Evolutionary conservation across 2,113 vertebrate species (phyloP), one percentile per base, ranked within the genome.

Genomic region (Onychorhynchus coronatus): DNA sequence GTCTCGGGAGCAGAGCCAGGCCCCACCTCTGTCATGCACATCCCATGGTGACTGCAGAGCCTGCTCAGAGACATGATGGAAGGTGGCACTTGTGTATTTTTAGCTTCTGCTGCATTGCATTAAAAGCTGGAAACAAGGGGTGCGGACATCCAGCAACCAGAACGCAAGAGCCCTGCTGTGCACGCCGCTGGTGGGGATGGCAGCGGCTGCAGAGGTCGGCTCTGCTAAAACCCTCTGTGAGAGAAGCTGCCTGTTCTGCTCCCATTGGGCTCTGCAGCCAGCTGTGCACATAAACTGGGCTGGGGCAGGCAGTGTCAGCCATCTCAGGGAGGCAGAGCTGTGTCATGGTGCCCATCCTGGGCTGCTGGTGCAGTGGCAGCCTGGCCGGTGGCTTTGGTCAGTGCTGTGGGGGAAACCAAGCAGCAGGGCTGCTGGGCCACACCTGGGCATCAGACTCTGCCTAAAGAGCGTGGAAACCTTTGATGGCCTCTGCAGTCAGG

Each of bases 71-170:
- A 78, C 84, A 44, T 59, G 77, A 89, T 37, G 1, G 92, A 75
- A 89, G 71, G 77, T 96, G 90, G 81, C 88, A 93, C 66, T 88
- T 63, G 66, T 15, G 9, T 96, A 94, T 94, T 97, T 95, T 94
- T 93, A 93, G 88, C 88, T 93, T 85, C 85, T 91, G 53, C 85
- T 94, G 94, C 88, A 85, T 83, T 68, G 85, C 78, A 91, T 91
- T 87, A 79, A 61, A 88, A 79, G 74, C 85, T 94, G 95, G 77
- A 75, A 88, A 49, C 0, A 4, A 88, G 85, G 66, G 41, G 19
- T 55, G 81, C 47, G 5, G 78, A 72, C 74, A 44, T 39, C 11
- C 41, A 15, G 73, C 1, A 19, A 19, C 8, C 12, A 30, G 42
- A 81, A 56, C 42, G 11, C 61, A 63, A 8, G 39, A 78, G 81